A percentile compares a stretch with the other conserved stretches of the same genome.
phyloP scores from a whole-genome alignment of 2,113 vertebrate species.

The Muscicapa adusta region DNA sequence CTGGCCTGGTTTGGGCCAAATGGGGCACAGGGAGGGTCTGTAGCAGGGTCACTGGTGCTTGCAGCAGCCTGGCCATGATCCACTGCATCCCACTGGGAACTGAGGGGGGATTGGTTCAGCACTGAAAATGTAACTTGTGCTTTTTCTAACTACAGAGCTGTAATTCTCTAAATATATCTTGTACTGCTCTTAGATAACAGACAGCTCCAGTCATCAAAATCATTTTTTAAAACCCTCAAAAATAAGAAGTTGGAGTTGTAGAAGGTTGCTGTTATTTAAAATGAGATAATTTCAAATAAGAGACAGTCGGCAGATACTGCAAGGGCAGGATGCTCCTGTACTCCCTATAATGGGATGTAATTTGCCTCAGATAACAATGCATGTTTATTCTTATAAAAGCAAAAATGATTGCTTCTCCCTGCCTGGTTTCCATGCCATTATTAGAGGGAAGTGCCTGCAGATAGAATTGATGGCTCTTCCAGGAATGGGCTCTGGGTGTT shows the following conservation, averaged over 20 bases:
- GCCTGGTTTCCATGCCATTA: neutral
- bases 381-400: neutral
- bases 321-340: neutral
- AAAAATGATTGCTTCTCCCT: neutral
- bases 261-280: neutral
- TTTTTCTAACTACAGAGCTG: neutral
- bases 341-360: neutral
- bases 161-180: neutral
- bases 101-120: neutral
- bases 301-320: neutral
- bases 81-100: fast-evolving
- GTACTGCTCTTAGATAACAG: neutral
- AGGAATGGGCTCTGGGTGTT: neutral
- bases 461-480: slow-evolving; percentile 6
- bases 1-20: neutral
- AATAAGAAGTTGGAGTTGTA: neutral
- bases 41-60: neutral
- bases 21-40: neutral
- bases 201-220: neutral
- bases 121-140: neutral
- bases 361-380: neutral
- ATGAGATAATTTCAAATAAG: neutral
- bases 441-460: neutral
- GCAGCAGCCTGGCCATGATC: fast-evolving
- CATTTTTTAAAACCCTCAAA: neutral